phyloP scores from a whole-genome alignment of 2,113 vertebrate species.

The Otocyon megalotis region DNA sequence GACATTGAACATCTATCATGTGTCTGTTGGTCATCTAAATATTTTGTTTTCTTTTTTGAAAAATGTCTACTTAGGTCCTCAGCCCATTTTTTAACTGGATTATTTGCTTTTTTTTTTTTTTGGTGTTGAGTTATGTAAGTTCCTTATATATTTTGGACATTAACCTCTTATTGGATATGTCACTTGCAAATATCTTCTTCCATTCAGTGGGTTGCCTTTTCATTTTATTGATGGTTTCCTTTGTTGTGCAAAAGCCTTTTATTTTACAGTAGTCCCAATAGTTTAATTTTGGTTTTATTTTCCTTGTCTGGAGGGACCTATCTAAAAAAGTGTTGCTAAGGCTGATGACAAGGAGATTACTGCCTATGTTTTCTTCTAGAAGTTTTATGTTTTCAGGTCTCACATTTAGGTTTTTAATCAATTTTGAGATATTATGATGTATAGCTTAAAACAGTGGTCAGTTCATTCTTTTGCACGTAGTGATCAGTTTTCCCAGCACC shows the following conservation, averaged over 20 bases:
- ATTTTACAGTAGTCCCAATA: neutral
- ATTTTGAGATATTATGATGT: neutral
- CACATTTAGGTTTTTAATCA: neutral
- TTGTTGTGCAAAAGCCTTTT: neutral
- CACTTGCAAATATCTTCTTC: neutral
- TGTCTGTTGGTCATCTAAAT: neutral
- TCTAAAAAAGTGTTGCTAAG: neutral
- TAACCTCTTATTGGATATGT: neutral
- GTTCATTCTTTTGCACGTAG: neutral
- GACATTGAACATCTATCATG: neutral
- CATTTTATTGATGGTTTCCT: neutral
- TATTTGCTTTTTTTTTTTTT: neutral
- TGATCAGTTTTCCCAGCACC: neutral
- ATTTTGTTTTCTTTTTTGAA: neutral
- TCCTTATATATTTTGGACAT: neutral
- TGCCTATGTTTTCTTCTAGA: neutral
- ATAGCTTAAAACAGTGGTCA: neutral
- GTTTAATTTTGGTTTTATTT: neutral
- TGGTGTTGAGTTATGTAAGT: neutral
- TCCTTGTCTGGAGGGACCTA: neutral
- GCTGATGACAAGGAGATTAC: neutral
- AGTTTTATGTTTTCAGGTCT: neutral
- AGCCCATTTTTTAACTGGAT: neutral
- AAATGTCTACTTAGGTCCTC: neutral
- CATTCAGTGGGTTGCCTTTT: neutral